phyloP scores from a whole-genome alignment of 1,140 invertebrate species.

The Brachionus rubens region DNA sequence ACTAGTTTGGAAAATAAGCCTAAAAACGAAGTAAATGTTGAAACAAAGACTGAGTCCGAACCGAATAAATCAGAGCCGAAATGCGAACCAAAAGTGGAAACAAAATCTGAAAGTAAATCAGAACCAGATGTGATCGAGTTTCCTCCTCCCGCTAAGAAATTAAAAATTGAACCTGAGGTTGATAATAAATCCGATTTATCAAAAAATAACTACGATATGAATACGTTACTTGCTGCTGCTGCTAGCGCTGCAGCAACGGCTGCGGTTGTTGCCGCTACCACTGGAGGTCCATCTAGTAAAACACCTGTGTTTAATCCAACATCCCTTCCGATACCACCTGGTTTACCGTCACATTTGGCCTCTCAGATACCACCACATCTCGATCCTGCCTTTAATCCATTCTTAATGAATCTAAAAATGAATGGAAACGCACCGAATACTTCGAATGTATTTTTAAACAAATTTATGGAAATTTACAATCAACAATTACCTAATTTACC shows the following conservation, averaged over 20 bases:
- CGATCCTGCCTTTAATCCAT: neutral
- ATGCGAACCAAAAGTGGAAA: no score
- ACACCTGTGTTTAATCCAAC: neutral
- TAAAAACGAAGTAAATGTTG: no score
- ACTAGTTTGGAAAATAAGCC: no score
- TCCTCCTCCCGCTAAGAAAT: no score
- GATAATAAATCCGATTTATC: no score
- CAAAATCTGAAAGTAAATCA: no score
- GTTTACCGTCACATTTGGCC: neutral
- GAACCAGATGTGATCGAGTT: no score
- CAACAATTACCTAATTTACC: constrained; percentile 8
- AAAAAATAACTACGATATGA: neutral
- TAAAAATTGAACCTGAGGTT: no score
- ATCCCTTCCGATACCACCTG: neutral
- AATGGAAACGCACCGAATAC: no score
- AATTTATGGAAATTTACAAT: constrained; percentile 4
- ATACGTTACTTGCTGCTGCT: neutral
- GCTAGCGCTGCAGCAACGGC: neutral
- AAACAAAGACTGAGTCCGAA: no score
- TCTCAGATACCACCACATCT: neutral
- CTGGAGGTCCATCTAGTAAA: neutral
- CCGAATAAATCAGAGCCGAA: no score
- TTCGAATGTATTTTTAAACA: neutral
- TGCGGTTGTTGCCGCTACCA: neutral
- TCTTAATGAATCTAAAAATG: no score